Evolutionary conservation across 2,113 vertebrate genomes (phyloP), one percentile per base, ranked within the genome.

Genomic region (Cacatua alba): DNA sequence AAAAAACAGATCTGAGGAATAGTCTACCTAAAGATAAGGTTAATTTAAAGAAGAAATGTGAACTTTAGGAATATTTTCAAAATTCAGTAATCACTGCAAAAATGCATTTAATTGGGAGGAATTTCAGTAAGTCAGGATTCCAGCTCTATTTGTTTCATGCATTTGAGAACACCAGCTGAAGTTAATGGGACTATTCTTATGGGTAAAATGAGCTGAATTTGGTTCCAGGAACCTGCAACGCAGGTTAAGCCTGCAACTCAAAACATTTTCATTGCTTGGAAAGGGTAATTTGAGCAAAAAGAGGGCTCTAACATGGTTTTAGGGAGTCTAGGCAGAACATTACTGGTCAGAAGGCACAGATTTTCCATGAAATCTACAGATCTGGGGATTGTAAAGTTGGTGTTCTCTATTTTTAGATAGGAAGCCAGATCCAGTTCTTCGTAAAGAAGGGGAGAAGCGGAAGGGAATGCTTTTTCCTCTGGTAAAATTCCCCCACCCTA

Each of bases 81-180:
- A 88, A 91, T 69, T 92, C 17, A 26, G 81, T 80, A 77, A 92
- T 91, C 44, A 39, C 51, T 82, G 72, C 29, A 88, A 82, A 93
- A 88, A 64, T 25, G 5, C 41, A 53, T 71, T 90, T 86, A 19
- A 46, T 17, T 20, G 71, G 67, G 71, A 76, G 60, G 39, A 69
- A 57, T 76, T 48, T 68, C 59, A 82, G 71, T 44, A 74, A 85
- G 88, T 6, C 28, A 82, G 17, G n/a, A 44, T 41, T 88, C 28
- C 39, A 49, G 17, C 26, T 90, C 37, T 59, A 5, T 11, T 80
- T 76, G 21, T 52, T 86, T 49, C 25, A 20, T 67, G 44, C 13
- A 60, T 64, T 76, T 72, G 44, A 87, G 64, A 70, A 41, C 20
- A 69, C 13, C 0, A 3, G 13, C 52, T 63, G 44, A 59, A 60